Percentiles rank a stretch among this genome's conserved stretches.
Conservation (phyloP, 2,888 invertebrate genomes). For the Chloroclysta siterata region DNA sequence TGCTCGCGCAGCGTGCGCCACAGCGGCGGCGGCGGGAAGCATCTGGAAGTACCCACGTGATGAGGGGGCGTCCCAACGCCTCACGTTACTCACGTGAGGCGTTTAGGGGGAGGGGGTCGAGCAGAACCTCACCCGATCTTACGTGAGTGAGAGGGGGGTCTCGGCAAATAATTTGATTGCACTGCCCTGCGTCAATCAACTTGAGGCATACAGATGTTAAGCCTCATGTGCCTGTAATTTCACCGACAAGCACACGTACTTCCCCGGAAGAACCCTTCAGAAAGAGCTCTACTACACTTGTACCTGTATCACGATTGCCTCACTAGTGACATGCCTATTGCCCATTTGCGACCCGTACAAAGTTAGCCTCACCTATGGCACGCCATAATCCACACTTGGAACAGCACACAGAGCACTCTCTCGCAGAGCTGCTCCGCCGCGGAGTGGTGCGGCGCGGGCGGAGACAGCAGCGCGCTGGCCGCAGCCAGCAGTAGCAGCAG, state of each 20-base stretch:
- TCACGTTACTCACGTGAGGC: too few species aligned
- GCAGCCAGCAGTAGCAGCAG: conserved; percentile 92
- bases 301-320: conserved; percentile 28
- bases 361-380: conserved; percentile 34
- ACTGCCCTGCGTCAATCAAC: too few species aligned
- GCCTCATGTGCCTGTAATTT: too few species aligned
- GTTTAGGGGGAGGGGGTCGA: too few species aligned
- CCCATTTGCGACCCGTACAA: not conserved
- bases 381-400: conserved; percentile 83
- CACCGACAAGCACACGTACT: too few species aligned
- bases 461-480: conserved; percentile 95
- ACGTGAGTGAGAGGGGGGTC: too few species aligned
- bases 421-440: conserved; percentile 98
- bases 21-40: conserved; percentile 97
- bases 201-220: too few species aligned
- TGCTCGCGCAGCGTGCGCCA: conserved; percentile 98
- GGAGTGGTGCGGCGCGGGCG: conserved; percentile 96
- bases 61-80: not conserved
- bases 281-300: too few species aligned
- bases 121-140: too few species aligned
- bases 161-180: too few species aligned
- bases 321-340: not conserved
- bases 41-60: conserved; percentile 62
- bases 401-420: conserved; percentile 95
- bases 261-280: too few species aligned